These are phyloP conservation scores for Rostratula benghalensis DNA, from an alignment of 2,113 vertebrate genomes.

Conservation along the genomic window DNA sequence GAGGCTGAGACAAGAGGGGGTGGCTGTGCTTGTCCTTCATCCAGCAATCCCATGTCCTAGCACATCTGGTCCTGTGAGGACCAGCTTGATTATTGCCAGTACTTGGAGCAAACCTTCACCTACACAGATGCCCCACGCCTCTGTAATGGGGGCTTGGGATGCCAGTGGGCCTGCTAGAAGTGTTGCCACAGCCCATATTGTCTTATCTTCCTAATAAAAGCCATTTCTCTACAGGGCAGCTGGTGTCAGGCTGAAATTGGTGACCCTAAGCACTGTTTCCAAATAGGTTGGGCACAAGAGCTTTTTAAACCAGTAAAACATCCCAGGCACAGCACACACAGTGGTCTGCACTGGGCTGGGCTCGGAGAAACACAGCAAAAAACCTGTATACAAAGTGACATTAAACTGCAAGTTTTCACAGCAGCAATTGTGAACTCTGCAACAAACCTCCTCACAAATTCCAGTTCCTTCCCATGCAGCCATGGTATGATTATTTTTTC, in stretches of 20 bases:
- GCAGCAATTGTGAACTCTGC: neutral
- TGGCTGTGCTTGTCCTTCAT: accelerated
- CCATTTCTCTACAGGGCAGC: neutral
- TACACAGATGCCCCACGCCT: neutral
- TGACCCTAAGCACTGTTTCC: neutral
- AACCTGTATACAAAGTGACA: neutral
- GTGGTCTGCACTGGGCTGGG: neutral
- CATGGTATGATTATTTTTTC: neutral
- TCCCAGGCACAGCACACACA: neutral
- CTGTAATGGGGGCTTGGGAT: neutral
- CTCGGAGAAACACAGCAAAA: neutral
- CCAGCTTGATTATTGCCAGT: neutral
- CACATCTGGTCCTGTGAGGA: neutral
- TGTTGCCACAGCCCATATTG: neutral
- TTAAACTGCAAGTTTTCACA: neutral
- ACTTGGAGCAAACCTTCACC: neutral
- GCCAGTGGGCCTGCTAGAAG: neutral
- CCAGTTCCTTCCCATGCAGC: neutral
- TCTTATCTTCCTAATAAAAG: neutral
- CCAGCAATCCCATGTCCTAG: neutral
- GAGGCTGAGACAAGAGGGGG: neutral
- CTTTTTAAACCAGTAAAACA: neutral
- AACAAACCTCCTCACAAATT: neutral
- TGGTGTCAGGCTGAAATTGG: neutral
- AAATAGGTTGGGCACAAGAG: neutral